A percentile compares a stretch with the other conserved stretches of the same genome.
These are phyloP conservation scores for Cyanocitta stelleri DNA, from an alignment of 2,113 vertebrate species.

Conservation along the genomic window DNA sequence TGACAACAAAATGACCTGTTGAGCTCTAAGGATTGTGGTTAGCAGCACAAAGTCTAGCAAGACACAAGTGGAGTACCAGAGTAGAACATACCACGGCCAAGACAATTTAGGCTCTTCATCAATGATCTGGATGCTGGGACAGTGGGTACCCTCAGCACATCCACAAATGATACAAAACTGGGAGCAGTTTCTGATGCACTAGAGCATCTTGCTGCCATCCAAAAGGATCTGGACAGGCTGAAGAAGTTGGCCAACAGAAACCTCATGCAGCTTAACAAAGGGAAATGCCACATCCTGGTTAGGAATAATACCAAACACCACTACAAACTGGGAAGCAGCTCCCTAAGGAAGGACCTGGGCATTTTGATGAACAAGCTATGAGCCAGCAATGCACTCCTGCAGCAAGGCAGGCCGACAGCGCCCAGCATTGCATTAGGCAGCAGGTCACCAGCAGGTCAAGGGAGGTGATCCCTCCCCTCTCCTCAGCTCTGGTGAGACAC, in stretches of 20 bases:
- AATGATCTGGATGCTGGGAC: neutral
- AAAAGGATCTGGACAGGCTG: neutral
- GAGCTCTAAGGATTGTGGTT: neutral
- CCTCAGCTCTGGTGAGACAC: neutral
- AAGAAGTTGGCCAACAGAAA: neutral
- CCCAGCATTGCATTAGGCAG: neutral
- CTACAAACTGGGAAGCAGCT: neutral
- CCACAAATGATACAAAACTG: neutral
- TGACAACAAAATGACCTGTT: neutral
- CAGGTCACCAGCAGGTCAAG: neutral
- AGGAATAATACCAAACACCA: neutral
- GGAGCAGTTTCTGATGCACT: neutral
- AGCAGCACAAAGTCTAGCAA: neutral
- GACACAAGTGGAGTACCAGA: neutral
- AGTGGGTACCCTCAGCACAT: neutral
- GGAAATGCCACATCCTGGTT: neutral
- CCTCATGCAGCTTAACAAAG: neutral
- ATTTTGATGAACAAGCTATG: neutral
- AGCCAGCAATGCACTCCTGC: neutral
- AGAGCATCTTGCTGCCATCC: neutral
- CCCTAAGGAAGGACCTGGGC: neutral
- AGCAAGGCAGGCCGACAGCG: neutral
- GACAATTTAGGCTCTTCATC: neutral
- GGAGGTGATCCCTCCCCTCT: neutral
- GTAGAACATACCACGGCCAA: neutral